phyloP scores from a whole-genome alignment of 2,797 vertebrate genomes.

The Mallotus villosus region DNA sequence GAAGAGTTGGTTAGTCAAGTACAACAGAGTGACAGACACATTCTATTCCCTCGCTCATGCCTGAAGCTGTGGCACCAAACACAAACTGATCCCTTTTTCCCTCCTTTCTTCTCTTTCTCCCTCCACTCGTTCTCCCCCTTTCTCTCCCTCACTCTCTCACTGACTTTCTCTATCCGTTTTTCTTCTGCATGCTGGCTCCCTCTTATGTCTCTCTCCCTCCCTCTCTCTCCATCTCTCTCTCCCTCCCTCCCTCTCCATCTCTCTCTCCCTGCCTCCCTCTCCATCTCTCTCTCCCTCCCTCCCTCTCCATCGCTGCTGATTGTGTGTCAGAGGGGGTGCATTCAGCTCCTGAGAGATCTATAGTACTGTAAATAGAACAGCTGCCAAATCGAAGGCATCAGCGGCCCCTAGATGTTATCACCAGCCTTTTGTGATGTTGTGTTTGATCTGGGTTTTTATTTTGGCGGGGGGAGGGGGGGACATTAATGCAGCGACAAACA shows the following conservation, averaged over 20 bases:
- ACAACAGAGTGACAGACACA: slow-evolving; percentile 38
- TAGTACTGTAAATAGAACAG: slow-evolving; percentile 51
- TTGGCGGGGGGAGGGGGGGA: slow-evolving; percentile 4
- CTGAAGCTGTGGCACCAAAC: slow-evolving; percentile 46
- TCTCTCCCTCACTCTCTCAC: not conserved
- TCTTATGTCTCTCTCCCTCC: not conserved
- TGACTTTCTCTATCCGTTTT: not conserved
- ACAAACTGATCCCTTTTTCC: slow-evolving; percentile 13
- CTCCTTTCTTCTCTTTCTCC: not conserved
- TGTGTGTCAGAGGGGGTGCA: slow-evolving; percentile 36
- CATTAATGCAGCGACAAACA: slow-evolving; percentile 15
- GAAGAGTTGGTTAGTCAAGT: slow-evolving; percentile 56
- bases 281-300: not conserved
- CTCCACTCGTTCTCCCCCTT: not conserved
- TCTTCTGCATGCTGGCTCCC: no score
- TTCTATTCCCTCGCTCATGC: slow-evolving; percentile 54
- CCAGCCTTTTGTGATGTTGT: slow-evolving; percentile 25
- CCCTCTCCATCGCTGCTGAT: slow-evolving; percentile 4
- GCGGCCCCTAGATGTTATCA: slow-evolving; percentile 43
- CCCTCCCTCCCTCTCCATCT: not conserved
- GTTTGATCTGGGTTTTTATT: slow-evolving; percentile 33
- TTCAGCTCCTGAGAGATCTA: slow-evolving; percentile 46
- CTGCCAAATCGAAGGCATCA: slow-evolving; percentile 54
- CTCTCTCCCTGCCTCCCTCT: not conserved
- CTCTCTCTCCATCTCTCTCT: not conserved